Conservation (phyloP, 2,888 invertebrate species). For the Catocala fraxini region DNA sequence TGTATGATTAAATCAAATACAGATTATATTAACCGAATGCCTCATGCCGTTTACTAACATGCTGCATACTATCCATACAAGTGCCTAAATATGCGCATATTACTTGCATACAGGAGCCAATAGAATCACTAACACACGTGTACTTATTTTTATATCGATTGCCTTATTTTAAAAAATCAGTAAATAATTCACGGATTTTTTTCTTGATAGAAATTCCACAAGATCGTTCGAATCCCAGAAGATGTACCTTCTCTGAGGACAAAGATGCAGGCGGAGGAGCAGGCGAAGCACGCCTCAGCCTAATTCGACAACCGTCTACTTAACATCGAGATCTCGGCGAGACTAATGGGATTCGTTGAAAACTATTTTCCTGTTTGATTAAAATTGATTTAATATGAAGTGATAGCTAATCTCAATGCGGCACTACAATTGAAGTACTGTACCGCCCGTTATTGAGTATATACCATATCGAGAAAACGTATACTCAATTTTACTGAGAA, state of each 20-base stretch:
- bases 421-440: conserved; percentile 13
- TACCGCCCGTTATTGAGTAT: not conserved
- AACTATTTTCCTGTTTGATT: conserved; percentile 41
- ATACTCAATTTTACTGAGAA: not conserved
- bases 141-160: no score
- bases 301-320: conserved; percentile 50
- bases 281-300: conserved; percentile 72
- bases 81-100: no score
- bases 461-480: not conserved
- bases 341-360: conserved; percentile 36
- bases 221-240: conserved; percentile 94
- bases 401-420: conserved; percentile 5
- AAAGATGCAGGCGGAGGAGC: conserved; percentile 91
- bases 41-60: no score
- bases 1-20: no score
- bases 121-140: no score
- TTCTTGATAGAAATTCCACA: conserved; percentile 92
- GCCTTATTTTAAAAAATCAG: not conserved
- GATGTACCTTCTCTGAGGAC: conserved; percentile 92
- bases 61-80: no score
- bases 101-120: no score
- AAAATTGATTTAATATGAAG: conserved; percentile 8
- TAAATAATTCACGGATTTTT: not conserved
- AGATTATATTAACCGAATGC: no score
- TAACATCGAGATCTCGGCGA: conserved; percentile 48